Base-by-base conservation (phyloP, 2,113 vertebrate genomes). In the mouse (Mus musculus) region DNA sequence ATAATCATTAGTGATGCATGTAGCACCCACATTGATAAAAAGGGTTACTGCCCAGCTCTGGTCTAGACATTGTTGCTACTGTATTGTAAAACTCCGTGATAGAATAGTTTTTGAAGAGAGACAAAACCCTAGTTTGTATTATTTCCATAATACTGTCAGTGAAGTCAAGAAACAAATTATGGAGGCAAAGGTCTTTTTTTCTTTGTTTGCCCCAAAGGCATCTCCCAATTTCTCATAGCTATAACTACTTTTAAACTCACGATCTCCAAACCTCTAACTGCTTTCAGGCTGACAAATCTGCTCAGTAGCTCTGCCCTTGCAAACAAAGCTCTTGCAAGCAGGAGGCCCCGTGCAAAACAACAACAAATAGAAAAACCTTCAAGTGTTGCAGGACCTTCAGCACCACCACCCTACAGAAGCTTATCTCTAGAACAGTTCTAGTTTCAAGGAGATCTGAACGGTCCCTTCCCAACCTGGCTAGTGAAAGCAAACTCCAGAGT, bases 321-420 rank as follows among this genome's bases (percentile, higher is more conserved):
- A 94, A 97, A 97, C 94, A 95, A 97, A 97, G 95, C 73, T 72
- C 19, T 91, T 14, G 49, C 24, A 75, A 65, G 54, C 28, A 36
- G 72, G 42, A 87, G 33, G 84, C 52, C 56, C 89, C 22, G 42
- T 16, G 86, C 22, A 52, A 89, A 88, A 88, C 67, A 89, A 90
- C 28, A 67, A 67, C 28, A 65, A 28, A 42, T 42, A 42, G 42
- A 65, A 28, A 28, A 28, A 61, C 61, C 77, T 56, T 71, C 30
- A 75, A 78, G 46, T 78, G 87, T 2, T 39, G 52, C 8, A 16
- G 67, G 78, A 92, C 59, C 67, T 30, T 39, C 24, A 61, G 42
- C 61, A 63, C 75, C 91, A 6, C 59, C 33, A 84, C 42, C 12
- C 71, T 10, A 36, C 59, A 81, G 39, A 22, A 49, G 26, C 16